Conservation (phyloP, 2,113 vertebrate genomes). For the Dipodomys spectabilis region DNA sequence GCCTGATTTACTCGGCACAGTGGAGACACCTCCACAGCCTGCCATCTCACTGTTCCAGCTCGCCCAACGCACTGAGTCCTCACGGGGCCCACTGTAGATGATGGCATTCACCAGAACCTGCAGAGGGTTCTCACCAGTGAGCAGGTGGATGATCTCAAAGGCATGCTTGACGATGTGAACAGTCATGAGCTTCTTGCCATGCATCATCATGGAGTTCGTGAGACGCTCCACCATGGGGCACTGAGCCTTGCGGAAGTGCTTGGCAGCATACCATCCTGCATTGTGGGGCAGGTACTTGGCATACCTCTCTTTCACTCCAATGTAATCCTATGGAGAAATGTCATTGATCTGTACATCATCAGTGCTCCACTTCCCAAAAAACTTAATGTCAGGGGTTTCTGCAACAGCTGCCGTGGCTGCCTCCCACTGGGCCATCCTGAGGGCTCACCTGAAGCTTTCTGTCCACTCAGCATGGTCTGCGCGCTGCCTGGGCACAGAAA, state of each 20-base stretch:
- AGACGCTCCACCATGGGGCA: slow-evolving; percentile 97
- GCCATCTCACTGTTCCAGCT: slow-evolving; percentile 95
- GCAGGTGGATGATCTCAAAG: slow-evolving; percentile 97
- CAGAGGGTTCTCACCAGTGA: slow-evolving; percentile 96
- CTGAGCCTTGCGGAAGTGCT: slow-evolving; percentile 96
- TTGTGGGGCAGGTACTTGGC: slow-evolving; percentile 97
- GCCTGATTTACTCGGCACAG: slow-evolving; percentile 97
- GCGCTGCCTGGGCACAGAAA: slow-evolving; percentile 41
- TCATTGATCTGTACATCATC: slow-evolving; percentile 98
- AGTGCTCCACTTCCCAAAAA: slow-evolving; percentile 98
- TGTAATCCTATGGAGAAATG: slow-evolving; percentile 97
- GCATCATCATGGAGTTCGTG: slow-evolving; percentile 90
- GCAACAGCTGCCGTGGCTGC: slow-evolving; percentile 92
- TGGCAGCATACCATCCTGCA: slow-evolving; percentile 95
- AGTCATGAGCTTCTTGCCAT: slow-evolving; percentile 97
- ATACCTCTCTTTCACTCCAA: slow-evolving; percentile 97
- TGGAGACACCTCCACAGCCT: slow-evolving; percentile 96
- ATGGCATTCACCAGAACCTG: slow-evolving; percentile 97
- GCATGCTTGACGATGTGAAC: slow-evolving; percentile 96
- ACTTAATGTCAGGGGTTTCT: slow-evolving; percentile 96
- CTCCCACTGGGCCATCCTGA: slow-evolving; percentile 95
- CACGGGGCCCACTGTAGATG: slow-evolving; percentile 96
- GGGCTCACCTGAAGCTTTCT: not conserved
- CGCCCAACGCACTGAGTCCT: slow-evolving; percentile 96
- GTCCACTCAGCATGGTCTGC: not conserved